A percentile compares a stretch with the other conserved stretches of the same genome.
phyloP scores from a whole-genome alignment of 1,140 invertebrate genomes.

The Drosophila asahinai region DNA sequence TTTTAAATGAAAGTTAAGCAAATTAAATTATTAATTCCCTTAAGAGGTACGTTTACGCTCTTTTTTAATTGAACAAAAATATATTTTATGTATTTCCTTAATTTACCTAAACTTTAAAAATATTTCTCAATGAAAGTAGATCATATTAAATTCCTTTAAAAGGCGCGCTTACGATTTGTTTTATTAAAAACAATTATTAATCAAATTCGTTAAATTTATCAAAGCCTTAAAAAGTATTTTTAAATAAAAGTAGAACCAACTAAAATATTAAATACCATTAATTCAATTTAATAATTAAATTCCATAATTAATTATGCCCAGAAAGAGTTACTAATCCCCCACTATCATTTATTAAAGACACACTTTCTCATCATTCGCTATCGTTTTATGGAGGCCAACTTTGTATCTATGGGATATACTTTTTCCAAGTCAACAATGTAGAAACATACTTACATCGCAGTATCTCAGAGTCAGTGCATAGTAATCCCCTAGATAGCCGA shows the following conservation, averaged over 20 bases:
- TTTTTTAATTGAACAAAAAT: too few species aligned
- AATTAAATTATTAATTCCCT: too few species aligned
- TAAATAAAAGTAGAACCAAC: background rate
- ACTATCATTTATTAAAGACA: conserved; percentile 4
- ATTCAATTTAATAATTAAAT: background rate
- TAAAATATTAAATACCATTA: background rate
- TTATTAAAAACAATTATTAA: too few species aligned
- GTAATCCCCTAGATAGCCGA: conserved; percentile 78
- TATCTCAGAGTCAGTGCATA: conserved; percentile 59
- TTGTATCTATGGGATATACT: background rate
- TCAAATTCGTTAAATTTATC: too few species aligned
- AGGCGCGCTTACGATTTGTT: too few species aligned
- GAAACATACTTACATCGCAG: conserved; percentile 48
- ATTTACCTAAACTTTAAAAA: too few species aligned
- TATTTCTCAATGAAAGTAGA: too few species aligned
- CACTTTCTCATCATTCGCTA: background rate
- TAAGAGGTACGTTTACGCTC: too few species aligned
- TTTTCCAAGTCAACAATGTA: background rate
- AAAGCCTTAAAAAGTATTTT: background rate
- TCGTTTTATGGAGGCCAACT: background rate
- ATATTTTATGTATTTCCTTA: too few species aligned
- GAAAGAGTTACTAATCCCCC: background rate
- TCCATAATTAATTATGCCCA: background rate
- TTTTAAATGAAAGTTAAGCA: too few species aligned
- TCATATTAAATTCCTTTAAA: too few species aligned